Evolutionary conservation across 2,113 vertebrate species (phyloP).

Genomic region (Pithys albifrons): DNA sequence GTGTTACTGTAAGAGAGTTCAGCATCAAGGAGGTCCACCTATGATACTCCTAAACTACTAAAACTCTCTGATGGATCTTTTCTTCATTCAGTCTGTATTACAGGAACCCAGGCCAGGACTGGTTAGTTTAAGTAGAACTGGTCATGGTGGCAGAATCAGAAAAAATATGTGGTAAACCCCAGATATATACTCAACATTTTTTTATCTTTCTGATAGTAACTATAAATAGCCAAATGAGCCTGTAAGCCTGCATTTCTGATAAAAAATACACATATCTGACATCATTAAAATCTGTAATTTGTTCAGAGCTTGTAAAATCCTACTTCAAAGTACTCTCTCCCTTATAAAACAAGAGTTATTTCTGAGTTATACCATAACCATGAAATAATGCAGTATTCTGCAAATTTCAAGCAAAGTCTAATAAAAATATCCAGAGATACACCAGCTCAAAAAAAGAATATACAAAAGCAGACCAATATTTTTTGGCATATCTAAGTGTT

Average conservation of each 20-base stretch:
- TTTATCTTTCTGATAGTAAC: not conserved
- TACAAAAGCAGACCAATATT: not conserved
- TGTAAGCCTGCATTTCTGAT: not conserved
- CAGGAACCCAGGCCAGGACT: not conserved
- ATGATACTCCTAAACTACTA: not conserved
- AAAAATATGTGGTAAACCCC: not conserved
- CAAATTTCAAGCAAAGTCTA: not conserved
- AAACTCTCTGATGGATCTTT: not conserved
- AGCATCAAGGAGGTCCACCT: not conserved
- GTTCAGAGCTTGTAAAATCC: not conserved
- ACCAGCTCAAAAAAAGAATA: not conserved
- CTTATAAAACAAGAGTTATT: not conserved
- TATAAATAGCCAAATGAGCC: not conserved
- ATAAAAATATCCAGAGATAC: not conserved
- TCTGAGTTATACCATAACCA: not conserved
- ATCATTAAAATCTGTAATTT: not conserved
- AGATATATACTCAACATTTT: not conserved
- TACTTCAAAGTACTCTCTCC: not conserved
- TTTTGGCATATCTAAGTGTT: not conserved
- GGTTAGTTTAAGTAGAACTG: not conserved
- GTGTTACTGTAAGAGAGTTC: not conserved
- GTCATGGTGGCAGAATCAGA: not conserved
- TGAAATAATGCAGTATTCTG: not conserved
- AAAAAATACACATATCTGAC: not conserved
- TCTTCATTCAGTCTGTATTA: not conserved